Evolutionary conservation across 2,888 invertebrate genomes (phyloP).

Genomic region (Pseudanteris insignis): DNA sequence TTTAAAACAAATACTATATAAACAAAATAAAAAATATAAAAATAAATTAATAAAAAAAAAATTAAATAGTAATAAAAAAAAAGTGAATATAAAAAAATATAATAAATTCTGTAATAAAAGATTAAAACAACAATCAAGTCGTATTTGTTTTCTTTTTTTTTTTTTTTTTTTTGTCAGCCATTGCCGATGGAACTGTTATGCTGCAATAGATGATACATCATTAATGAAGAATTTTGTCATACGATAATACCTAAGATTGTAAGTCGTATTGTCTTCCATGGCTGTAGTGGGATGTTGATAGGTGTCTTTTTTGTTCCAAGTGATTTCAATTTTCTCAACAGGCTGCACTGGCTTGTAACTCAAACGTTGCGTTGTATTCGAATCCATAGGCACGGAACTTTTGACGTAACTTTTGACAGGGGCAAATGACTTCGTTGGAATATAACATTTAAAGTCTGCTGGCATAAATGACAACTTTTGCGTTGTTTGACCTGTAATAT

Average conservation of each 20-base stretch:
- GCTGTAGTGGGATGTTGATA: conserved; percentile 64
- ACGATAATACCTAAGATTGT: conserved; percentile 69
- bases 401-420: conserved; percentile 68
- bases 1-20: no score
- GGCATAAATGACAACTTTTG: conserved; percentile 72
- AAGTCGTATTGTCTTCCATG: conserved; percentile 71
- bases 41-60: no score
- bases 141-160: no score
- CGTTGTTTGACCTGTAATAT: conserved; percentile 69
- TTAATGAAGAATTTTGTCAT: conserved; percentile 16
- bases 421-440: conserved; percentile 67
- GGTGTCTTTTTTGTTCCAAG: conserved; percentile 64
- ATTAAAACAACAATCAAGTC: no score
- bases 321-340: conserved; percentile 62
- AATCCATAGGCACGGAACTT: conserved; percentile 69
- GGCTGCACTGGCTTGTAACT: conserved; percentile 68
- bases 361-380: conserved; percentile 69
- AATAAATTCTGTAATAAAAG: no score
- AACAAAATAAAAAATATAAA: no score
- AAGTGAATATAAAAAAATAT: no score
- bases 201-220: conserved; percentile 8
- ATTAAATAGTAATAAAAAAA: no score
- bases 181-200: no score
- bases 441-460: conserved; percentile 68
- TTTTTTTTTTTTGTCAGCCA: no score